Evolutionary conservation across 2,797 vertebrate species (phyloP).

Genomic region (Rhodeus uyekii): DNA sequence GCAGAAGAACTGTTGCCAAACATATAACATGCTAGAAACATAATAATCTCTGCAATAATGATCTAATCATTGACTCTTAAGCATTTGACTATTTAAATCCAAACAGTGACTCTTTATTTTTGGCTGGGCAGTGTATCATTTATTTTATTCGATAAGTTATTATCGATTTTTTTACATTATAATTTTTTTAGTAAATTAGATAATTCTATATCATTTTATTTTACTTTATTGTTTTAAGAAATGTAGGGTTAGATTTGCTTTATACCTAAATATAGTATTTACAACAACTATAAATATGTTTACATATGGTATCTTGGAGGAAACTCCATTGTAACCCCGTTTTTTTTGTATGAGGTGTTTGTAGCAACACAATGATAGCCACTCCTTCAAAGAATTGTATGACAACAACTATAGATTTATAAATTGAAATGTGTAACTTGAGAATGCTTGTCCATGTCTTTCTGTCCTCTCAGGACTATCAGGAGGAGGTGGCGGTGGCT

Average conservation of each 20-base stretch:
- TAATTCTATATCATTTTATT: neutral
- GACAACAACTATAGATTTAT: too few species aligned
- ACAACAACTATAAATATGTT: neutral
- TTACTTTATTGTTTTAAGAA: neutral
- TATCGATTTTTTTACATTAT: neutral
- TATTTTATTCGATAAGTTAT: neutral
- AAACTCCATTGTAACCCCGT: neutral
- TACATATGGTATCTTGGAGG: neutral
- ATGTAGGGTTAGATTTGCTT: neutral
- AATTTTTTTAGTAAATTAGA: neutral
- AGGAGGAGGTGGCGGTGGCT: constrained; percentile 91
- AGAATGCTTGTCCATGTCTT: neutral
- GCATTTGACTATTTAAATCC: too few species aligned
- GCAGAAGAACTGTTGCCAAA: neutral
- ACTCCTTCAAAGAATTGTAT: neutral
- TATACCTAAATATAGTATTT: neutral
- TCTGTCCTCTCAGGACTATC: constrained; percentile 84
- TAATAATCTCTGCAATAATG: neutral
- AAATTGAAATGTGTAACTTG: too few species aligned
- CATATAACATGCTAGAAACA: neutral
- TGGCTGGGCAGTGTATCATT: neutral
- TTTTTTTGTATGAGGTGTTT: neutral
- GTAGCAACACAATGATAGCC: neutral
- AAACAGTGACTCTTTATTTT: too few species aligned
- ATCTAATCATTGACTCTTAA: too few species aligned